A percentile compares a stretch with the other conserved stretches of the same genome.
phyloP scores from a whole-genome alignment of 2,888 invertebrate species.

The Drosophila nigritarsus region DNA sequence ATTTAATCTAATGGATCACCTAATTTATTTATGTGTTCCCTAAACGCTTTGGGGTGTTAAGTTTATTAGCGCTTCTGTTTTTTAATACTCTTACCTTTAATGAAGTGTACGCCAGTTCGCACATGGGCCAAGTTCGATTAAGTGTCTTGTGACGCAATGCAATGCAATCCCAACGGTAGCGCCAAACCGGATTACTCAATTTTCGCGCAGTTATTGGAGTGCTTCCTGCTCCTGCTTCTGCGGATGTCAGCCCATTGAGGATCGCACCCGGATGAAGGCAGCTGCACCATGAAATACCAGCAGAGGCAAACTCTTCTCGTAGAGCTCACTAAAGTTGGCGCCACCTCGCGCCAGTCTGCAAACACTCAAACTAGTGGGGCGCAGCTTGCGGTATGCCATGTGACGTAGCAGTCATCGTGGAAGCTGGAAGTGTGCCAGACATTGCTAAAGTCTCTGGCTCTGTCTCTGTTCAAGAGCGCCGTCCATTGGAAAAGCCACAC shows the following conservation, averaged over 20 bases:
- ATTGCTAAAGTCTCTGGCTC: conserved; percentile 27
- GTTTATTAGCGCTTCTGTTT: neutral
- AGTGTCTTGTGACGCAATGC: too few relatives aligned
- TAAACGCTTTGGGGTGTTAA: too few relatives aligned
- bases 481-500: neutral
- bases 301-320: conserved; percentile 89
- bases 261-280: conserved; percentile 89
- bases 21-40: neutral
- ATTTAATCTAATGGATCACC: neutral
- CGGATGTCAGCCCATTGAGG: conserved; percentile 87
- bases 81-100: neutral
- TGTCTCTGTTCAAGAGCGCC: conserved; percentile 8
- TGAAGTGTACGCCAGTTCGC: too few relatives aligned
- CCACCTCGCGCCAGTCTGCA: conserved; percentile 91
- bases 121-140: too few relatives aligned
- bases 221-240: conserved; percentile 87
- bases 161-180: too few relatives aligned
- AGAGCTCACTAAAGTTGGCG: conserved; percentile 90
- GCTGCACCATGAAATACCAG: conserved; percentile 89
- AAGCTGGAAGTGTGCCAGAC: conserved; percentile 85
- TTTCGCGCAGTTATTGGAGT: too few relatives aligned
- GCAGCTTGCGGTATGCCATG: conserved; percentile 91
- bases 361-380: conserved; percentile 89
- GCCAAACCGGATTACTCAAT: too few relatives aligned
- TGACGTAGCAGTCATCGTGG: conserved; percentile 87